Conservation (phyloP, 2,113 vertebrate species). For the Muscicapa adusta region DNA sequence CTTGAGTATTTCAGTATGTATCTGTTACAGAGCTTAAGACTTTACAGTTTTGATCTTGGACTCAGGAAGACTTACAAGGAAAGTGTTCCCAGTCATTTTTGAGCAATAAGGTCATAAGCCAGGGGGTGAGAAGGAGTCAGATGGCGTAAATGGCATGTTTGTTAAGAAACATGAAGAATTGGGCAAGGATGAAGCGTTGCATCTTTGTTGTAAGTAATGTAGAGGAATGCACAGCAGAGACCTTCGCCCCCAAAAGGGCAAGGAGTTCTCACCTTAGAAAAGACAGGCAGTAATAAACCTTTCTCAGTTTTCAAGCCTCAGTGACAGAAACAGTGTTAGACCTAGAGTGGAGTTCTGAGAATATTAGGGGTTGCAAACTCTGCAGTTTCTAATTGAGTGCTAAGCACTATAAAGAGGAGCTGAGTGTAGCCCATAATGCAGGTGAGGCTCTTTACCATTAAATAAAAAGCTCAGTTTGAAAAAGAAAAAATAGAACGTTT, state of each 20-base stretch:
- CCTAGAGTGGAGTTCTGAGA: not conserved
- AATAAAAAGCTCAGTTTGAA: not conserved
- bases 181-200: conserved; percentile 27
- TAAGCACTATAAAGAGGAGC: not conserved
- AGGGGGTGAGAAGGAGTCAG: conserved; percentile 24
- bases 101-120: conserved; percentile 37
- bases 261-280: conserved; percentile 54
- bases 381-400: not conserved
- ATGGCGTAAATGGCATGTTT: conserved; percentile 15
- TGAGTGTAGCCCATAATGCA: not conserved
- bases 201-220: conserved; percentile 54
- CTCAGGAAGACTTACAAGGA: not conserved
- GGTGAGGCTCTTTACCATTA: not conserved
- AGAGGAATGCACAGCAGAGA: conserved; percentile 64
- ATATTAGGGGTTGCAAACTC: not conserved
- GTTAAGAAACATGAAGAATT: conserved; percentile 45
- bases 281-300: conserved; percentile 32
- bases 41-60: not conserved
- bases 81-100: conserved; percentile 39
- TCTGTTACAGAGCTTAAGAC: not conserved
- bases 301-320: conserved; percentile 27
- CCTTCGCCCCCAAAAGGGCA: conserved; percentile 53
- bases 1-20: not conserved
- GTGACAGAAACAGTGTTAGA: conserved; percentile 16
- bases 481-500: not conserved